Conservation (phyloP, 30 jellyfish, hydroid and myxozoan species). For the Hydra vulgaris region DNA sequence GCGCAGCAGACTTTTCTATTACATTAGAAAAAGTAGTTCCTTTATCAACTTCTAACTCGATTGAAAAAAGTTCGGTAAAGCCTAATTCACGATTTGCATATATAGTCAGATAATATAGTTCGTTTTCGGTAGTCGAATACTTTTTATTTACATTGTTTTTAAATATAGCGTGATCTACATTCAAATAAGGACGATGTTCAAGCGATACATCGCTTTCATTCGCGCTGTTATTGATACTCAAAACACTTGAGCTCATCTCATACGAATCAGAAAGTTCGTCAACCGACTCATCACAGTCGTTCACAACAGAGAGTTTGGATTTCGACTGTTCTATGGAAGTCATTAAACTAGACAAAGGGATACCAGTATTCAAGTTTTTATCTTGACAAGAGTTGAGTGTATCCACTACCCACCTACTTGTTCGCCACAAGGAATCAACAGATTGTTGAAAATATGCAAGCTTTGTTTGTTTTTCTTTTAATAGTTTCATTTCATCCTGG, state of each 20-base stretch:
- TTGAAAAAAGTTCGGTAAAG: slow-evolving; percentile 30
- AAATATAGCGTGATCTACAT: slow-evolving; percentile 5
- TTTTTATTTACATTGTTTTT: slow-evolving; percentile 2
- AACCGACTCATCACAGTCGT: background rate
- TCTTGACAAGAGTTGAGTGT: slow-evolving; percentile 71
- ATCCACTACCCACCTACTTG: slow-evolving; percentile 93
- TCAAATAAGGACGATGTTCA: no score
- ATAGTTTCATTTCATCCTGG: slow-evolving; percentile 46
- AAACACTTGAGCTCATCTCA: background rate
- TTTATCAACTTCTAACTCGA: slow-evolving; percentile 43
- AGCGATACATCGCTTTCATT: slow-evolving; percentile 11
- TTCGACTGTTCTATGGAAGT: background rate
- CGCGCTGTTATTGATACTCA: slow-evolving; percentile 25
- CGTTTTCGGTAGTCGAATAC: background rate
- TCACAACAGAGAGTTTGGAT: background rate
- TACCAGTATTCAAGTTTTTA: slow-evolving; percentile 55
- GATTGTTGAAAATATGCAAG: slow-evolving; percentile 51
- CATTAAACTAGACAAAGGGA: slow-evolving; percentile 37
- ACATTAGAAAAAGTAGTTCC: slow-evolving; percentile 64
- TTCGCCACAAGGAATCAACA: slow-evolving; percentile 77
- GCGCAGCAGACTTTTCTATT: slow-evolving; percentile 51
- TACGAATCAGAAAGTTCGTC: slow-evolving; percentile 1
- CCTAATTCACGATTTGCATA: slow-evolving; percentile 93
- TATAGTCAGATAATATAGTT: slow-evolving; percentile 33
- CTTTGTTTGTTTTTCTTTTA: slow-evolving; percentile 57